These are phyloP conservation scores for Triplophysa bombifrons DNA, from an alignment of 2,797 vertebrate species.

Conservation along the genomic window DNA sequence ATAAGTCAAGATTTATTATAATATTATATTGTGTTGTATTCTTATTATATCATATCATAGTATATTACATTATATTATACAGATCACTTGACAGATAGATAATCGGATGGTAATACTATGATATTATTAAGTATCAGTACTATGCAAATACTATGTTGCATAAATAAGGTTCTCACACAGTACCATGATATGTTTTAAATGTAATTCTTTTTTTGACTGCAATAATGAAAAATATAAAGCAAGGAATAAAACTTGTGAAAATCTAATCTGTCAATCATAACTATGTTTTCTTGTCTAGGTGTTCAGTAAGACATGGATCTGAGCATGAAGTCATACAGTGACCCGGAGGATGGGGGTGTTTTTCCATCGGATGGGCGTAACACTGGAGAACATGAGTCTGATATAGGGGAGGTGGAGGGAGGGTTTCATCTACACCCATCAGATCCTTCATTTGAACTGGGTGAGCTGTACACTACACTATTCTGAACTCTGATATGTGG, in stretches of 20 bases:
- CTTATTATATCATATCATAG: background rate
- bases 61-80: background rate
- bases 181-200: background rate
- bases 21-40: background rate
- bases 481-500: background rate
- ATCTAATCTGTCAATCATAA: background rate
- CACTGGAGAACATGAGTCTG: background rate
- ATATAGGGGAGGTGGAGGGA: background rate
- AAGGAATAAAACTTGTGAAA: background rate
- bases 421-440: background rate
- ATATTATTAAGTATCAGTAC: background rate
- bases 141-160: background rate
- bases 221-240: background rate
- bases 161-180: background rate
- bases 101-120: too few relatives aligned
- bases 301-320: constrained; percentile 27
- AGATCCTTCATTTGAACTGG: background rate
- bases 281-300: background rate
- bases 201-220: background rate
- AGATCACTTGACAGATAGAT: background rate
- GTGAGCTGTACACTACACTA: background rate
- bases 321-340: constrained; percentile 18
- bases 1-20: background rate
- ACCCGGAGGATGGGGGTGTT: background rate
- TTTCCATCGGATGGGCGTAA: background rate